Conservation (phyloP, 1,140 invertebrate genomes). For the Polypedilum vanderplanki region DNA sequence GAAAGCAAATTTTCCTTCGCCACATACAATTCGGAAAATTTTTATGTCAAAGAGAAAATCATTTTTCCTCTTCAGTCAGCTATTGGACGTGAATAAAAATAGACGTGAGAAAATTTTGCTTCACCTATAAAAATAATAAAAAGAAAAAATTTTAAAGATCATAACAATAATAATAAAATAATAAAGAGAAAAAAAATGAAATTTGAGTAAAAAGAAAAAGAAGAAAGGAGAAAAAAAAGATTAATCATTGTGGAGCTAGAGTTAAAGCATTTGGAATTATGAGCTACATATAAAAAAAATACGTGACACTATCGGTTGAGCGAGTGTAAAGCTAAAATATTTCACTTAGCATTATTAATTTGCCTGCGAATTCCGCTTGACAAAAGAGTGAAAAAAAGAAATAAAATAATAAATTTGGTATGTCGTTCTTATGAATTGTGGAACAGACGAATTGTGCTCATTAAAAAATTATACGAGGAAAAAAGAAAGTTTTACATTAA, state of each 20-base stretch:
- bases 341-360: background rate
- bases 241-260: background rate
- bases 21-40: background rate
- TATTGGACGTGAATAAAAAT: background rate
- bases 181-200: too few species aligned
- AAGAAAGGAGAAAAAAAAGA: background rate
- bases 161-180: too few species aligned
- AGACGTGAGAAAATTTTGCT: background rate
- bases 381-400: too few species aligned
- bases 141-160: background rate
- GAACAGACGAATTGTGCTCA: conserved; percentile 8
- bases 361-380: background rate
- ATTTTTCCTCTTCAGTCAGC: conserved; percentile 10
- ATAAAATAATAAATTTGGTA: too few species aligned
- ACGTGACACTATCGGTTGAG: background rate
- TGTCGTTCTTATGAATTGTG: background rate
- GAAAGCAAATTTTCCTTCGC: background rate
- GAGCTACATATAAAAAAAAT: background rate
- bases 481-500: background rate
- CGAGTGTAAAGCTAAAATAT: background rate
- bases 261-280: background rate
- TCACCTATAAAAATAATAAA: background rate
- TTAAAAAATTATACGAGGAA: conserved; percentile 7
- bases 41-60: background rate
- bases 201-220: background rate